Percentiles rank a stretch among this genome's conserved stretches.
Evolutionary conservation across 2,113 vertebrate genomes (phyloP).

Genomic region (Xiphorhynchus elegans): DNA sequence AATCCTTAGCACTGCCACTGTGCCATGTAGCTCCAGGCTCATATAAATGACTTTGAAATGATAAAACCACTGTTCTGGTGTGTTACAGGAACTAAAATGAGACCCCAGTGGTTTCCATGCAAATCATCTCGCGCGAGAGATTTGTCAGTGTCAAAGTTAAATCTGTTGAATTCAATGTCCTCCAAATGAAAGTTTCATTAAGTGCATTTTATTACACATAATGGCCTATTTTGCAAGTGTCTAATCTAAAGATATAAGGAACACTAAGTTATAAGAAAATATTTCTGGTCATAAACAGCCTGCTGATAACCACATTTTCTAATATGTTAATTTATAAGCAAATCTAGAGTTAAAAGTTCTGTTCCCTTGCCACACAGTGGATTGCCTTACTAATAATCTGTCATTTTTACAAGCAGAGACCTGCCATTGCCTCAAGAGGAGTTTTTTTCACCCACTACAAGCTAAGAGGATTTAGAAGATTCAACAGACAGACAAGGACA

Average conservation of each 20-base stretch:
- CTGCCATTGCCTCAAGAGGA: background rate
- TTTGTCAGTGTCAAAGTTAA: slow-evolving; percentile 63
- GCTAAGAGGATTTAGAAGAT: background rate
- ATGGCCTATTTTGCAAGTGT: slow-evolving; percentile 41
- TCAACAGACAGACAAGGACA: background rate
- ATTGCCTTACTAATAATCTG: background rate
- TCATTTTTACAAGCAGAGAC: background rate
- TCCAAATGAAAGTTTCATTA: slow-evolving; percentile 57
- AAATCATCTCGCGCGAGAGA: slow-evolving; percentile 52
- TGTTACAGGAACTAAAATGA: slow-evolving; percentile 61
- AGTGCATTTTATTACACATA: slow-evolving; percentile 54
- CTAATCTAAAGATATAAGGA: slow-evolving; percentile 57
- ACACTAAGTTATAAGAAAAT: slow-evolving; percentile 25
- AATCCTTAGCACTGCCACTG: background rate
- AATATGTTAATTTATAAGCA: background rate
- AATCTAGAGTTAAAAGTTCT: background rate
- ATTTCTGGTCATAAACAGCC: slow-evolving; percentile 42
- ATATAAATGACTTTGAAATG: slow-evolving; percentile 56
- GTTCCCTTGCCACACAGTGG: background rate
- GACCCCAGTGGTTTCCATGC: slow-evolving; percentile 54
- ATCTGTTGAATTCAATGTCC: slow-evolving; percentile 44
- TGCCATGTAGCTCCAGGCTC: slow-evolving; percentile 27
- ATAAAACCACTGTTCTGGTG: slow-evolving; percentile 62
- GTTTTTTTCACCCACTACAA: background rate
- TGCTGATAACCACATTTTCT: slow-evolving; percentile 31